A percentile compares a stretch with the other conserved stretches of the same genome.
These are phyloP conservation scores for Drosophila seguyi DNA, from an alignment of 1,140 invertebrate species.

Conservation along the genomic window DNA sequence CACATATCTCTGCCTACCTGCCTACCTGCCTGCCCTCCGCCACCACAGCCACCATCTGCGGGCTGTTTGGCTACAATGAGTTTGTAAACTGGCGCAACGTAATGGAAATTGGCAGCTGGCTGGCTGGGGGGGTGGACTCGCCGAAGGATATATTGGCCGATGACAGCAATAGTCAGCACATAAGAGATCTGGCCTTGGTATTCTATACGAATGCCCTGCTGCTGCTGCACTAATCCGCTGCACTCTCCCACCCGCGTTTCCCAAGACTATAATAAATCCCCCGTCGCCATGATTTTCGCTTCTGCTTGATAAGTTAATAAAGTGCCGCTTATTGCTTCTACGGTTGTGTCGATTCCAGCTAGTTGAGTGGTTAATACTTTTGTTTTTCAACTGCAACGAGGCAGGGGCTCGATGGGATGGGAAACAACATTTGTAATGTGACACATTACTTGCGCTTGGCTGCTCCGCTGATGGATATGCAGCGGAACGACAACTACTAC, in stretches of 20 bases:
- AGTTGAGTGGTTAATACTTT: constrained; percentile 62
- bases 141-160: constrained; percentile 27
- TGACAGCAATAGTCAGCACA: constrained; percentile 46
- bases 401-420: constrained; percentile 6
- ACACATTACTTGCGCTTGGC: constrained; percentile 76
- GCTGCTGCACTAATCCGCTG: constrained; percentile 61
- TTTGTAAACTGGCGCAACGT: constrained; percentile 79
- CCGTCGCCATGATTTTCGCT: constrained; percentile 12
- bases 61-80: constrained; percentile 75
- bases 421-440: constrained; percentile 75
- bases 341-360: constrained; percentile 43
- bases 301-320: constrained; percentile 68
- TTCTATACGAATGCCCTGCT: constrained; percentile 71
- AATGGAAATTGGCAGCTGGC: constrained; percentile 75
- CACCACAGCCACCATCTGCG: constrained; percentile 69
- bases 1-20: constrained; percentile 8
- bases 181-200: constrained; percentile 70
- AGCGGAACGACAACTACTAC: constrained; percentile 32
- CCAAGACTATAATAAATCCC: not conserved
- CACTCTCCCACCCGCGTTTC: not conserved
- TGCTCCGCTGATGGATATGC: constrained; percentile 70
- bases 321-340: constrained; percentile 65
- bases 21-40: not conserved
- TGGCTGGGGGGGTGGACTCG: constrained; percentile 23
- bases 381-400: constrained; percentile 64